Evolutionary conservation across 2,888 invertebrate species (phyloP).

Genomic region (Cacoxenus indagator): DNA sequence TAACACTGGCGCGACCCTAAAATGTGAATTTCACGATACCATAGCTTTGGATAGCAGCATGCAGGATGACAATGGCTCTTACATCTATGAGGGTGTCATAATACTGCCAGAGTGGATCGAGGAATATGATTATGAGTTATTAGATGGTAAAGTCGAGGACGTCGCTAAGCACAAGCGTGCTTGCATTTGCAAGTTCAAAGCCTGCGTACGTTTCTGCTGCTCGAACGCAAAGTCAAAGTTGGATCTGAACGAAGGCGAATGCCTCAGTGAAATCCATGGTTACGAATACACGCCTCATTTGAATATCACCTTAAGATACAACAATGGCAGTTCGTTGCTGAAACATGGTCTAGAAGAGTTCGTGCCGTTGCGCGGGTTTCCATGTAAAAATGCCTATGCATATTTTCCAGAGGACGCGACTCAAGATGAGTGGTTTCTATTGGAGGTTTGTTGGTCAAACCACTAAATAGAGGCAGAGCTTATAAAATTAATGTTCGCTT

Average conservation of each 20-base stretch:
- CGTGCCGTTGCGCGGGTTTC: conserved; percentile 33
- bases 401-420: conserved; percentile 6
- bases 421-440: conserved; percentile 32
- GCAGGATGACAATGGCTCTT: conserved; percentile 45
- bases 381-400: conserved; percentile 33
- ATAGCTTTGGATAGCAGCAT: conserved; percentile 43
- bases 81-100: conserved; percentile 44
- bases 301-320: conserved; percentile 24
- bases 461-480: not conserved
- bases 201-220: conserved; percentile 63
- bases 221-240: conserved; percentile 21
- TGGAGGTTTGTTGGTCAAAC: conserved; percentile 25
- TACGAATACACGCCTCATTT: conserved; percentile 24
- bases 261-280: not conserved
- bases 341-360: conserved; percentile 31
- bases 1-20: conserved; percentile 29
- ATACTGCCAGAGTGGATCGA: conserved; percentile 44
- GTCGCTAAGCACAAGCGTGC: conserved; percentile 47
- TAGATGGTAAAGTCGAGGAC: conserved; percentile 1
- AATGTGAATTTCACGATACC: conserved; percentile 52
- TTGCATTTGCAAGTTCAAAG: conserved; percentile 55
- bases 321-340: conserved; percentile 9
- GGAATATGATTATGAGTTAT: conserved; percentile 41
- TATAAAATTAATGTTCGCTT: not conserved
- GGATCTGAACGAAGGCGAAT: conserved; percentile 3